phyloP scores from a whole-genome alignment of 2,797 vertebrate genomes.

The Peromyscus melanophrys region DNA sequence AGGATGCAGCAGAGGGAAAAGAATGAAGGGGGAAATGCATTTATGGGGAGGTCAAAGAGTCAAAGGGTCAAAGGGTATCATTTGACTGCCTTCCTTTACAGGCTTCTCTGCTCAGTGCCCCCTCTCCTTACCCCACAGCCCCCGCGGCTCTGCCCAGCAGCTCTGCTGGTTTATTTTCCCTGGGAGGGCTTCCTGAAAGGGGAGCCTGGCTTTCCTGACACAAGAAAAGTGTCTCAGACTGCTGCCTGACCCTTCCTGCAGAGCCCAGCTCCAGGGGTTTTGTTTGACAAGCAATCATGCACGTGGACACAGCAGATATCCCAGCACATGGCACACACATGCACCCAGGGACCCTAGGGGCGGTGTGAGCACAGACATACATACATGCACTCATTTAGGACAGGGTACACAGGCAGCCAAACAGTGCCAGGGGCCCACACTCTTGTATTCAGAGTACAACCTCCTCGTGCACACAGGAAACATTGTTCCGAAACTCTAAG shows the following conservation, averaged over 20 bases:
- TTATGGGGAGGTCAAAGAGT: not conserved
- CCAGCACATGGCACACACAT: slow-evolving; percentile 49
- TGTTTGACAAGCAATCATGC: slow-evolving; percentile 77
- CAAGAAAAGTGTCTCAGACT: slow-evolving; percentile 78
- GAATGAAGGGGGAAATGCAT: not conserved
- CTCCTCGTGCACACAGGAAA: not conserved
- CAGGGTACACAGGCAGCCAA: not conserved
- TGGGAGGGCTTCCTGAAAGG: slow-evolving; percentile 84
- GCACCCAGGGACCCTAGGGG: not conserved
- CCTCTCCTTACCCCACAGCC: not conserved
- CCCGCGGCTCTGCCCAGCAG: slow-evolving; percentile 56
- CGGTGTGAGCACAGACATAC: not conserved
- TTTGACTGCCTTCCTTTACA: slow-evolving; percentile 21
- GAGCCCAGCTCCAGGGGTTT: slow-evolving; percentile 71
- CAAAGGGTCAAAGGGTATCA: slow-evolving; percentile 45
- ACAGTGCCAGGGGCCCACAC: not conserved
- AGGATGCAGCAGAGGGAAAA: slow-evolving; percentile 35
- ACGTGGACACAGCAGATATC: slow-evolving; percentile 59
- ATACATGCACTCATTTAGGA: not conserved
- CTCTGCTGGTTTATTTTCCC: slow-evolving; percentile 82
- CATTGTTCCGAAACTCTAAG: not conserved
- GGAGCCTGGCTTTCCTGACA: slow-evolving; percentile 82
- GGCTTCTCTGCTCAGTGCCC: not conserved
- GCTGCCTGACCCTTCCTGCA: slow-evolving; percentile 78
- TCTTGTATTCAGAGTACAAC: not conserved